Percentiles rank a stretch among this genome's conserved stretches.
Evolutionary conservation across 2,888 invertebrate species (phyloP).

Genomic region (Alcis repandata): DNA sequence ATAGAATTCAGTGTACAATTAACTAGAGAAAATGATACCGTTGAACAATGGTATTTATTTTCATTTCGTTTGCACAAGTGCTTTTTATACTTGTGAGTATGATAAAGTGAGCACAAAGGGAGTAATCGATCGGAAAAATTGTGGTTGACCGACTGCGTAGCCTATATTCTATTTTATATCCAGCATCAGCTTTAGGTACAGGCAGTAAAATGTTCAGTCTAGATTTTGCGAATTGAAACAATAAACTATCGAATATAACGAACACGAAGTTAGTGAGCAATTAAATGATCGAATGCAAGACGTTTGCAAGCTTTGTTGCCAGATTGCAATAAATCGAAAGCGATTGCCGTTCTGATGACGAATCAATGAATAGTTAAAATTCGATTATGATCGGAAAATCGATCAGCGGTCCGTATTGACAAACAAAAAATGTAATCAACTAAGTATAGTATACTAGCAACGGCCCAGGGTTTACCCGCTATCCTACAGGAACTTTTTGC

Average conservation of each 20-base stretch:
- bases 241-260: too few relatives aligned
- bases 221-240: too few relatives aligned
- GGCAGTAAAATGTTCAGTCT: not conserved
- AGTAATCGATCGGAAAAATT: conserved; percentile 43
- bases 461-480: too few relatives aligned
- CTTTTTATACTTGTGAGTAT: conserved; percentile 4
- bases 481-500: too few relatives aligned
- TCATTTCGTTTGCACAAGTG: conserved; percentile 24
- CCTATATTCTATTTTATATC: conserved; percentile 5
- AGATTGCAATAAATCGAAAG: conserved; percentile 3
- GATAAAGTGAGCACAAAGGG: conserved; percentile 33
- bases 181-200: not conserved
- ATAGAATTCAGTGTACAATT: conserved; percentile 13
- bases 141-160: conserved; percentile 27
- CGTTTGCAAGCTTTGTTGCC: not conserved
- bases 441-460: too few relatives aligned
- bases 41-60: conserved; percentile 24
- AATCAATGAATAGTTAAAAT: not conserved
- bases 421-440: not conserved
- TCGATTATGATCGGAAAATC: not conserved
- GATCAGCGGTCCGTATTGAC: conserved; percentile 4
- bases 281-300: not conserved
- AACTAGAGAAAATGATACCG: conserved; percentile 9
- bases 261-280: too few relatives aligned
- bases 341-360: conserved; percentile 7